Percentiles rank a stretch among this genome's conserved stretches.
Conservation (phyloP, 2,888 invertebrate species). For the Cheilosia urbana region DNA sequence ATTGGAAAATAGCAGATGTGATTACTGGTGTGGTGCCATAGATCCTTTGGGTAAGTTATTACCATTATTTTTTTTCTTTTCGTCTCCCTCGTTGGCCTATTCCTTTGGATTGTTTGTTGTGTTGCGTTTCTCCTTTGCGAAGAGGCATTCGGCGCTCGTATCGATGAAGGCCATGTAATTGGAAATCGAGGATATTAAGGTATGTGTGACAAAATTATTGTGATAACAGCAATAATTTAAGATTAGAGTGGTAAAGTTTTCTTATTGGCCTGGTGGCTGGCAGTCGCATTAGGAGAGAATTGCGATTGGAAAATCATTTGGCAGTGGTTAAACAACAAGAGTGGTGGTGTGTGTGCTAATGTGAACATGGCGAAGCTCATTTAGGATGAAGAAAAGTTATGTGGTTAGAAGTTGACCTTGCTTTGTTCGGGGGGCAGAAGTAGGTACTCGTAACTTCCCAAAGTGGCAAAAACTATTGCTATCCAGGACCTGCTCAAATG, state of each 20-base stretch:
- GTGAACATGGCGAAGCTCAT: not conserved
- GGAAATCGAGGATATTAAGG: constrained; percentile 50
- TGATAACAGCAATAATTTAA: constrained; percentile 58
- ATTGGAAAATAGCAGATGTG: constrained; percentile 60
- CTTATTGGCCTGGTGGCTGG: constrained; percentile 16
- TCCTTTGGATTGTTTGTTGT: not conserved
- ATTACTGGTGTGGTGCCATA: constrained; percentile 45
- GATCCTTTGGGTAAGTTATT: constrained; percentile 57
- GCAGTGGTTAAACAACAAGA: constrained; percentile 29
- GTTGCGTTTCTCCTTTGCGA: not conserved
- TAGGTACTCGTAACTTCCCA: too few species aligned
- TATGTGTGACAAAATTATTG: constrained; percentile 64
- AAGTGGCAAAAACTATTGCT: too few species aligned
- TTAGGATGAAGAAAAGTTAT: not conserved
- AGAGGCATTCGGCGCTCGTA: constrained; percentile 38
- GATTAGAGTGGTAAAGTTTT: constrained; percentile 65
- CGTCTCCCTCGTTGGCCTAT: constrained; percentile 2
- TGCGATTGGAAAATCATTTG: constrained; percentile 35
- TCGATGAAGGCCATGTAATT: constrained; percentile 51
- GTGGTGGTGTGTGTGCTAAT: not conserved
- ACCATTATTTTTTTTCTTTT: constrained; percentile 43
- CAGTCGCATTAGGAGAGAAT: constrained; percentile 28
- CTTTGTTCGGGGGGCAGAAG: too few species aligned
- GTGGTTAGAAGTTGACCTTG: too few species aligned
- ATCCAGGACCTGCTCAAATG: too few species aligned